These are phyloP conservation scores for Mythimna loreyi DNA, from an alignment of 2,888 invertebrate species.

Conservation along the genomic window DNA sequence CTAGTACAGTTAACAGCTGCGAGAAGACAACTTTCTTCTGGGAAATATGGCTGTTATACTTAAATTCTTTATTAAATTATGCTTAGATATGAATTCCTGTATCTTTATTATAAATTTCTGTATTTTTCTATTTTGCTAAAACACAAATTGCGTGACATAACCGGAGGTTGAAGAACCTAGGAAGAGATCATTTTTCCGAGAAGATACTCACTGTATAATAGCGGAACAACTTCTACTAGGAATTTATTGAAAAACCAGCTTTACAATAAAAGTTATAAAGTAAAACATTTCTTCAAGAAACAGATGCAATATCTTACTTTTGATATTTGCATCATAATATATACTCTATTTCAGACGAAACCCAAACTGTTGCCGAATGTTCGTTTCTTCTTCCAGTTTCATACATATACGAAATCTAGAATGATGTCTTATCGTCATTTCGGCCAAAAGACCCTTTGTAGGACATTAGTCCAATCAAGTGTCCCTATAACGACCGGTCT, in stretches of 20 bases:
- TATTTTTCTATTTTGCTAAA: no score
- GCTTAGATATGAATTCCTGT: background rate
- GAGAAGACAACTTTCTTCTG: background rate
- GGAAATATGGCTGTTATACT: background rate
- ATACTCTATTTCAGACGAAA: no score
- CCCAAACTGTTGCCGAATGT: no score
- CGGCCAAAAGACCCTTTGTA: no score
- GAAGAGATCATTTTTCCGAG: background rate
- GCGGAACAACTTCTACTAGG: background rate
- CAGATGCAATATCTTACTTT: no score
- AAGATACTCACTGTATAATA: constrained; percentile 9
- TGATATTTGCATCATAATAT: no score
- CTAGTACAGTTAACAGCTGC: background rate
- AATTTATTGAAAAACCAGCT: background rate
- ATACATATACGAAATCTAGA: no score
- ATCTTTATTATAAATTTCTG: background rate
- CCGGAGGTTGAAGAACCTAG: background rate
- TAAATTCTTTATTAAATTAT: background rate
- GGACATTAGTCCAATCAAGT: no score
- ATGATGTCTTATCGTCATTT: no score
- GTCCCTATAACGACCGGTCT: no score
- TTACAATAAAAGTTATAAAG: background rate
- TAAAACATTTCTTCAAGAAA: background rate
- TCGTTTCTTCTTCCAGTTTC: no score
- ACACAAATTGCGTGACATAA: background rate